Percentiles rank a stretch among this genome's conserved stretches.
Evolutionary conservation across 2,888 invertebrate species (phyloP).

Genomic region (Tetheella fluctuosa): DNA sequence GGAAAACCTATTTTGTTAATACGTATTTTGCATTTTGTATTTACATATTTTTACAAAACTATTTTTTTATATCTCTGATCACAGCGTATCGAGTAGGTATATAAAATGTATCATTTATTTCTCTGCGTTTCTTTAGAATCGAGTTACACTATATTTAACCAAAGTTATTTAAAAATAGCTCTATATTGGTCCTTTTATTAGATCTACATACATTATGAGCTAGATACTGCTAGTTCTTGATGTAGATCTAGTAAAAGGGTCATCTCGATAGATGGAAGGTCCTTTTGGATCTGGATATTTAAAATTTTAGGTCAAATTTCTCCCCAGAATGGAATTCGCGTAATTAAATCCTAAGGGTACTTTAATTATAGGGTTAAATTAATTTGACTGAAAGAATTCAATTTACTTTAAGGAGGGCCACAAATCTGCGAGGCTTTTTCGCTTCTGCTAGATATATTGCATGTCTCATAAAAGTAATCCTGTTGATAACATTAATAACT

Average conservation of each 20-base stretch:
- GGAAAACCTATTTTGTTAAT: too few species aligned
- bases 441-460: conserved; percentile 8
- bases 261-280: not conserved
- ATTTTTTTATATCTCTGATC: too few species aligned
- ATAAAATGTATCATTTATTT: not conserved
- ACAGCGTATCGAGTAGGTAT: too few species aligned
- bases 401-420: conserved; percentile 14
- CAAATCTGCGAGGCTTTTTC: conserved; percentile 23
- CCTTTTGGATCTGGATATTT: conserved; percentile 9
- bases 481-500: not conserved
- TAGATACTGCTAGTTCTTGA: not conserved
- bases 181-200: too few species aligned
- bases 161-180: not conserved
- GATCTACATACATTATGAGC: too few species aligned
- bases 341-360: conserved; percentile 7
- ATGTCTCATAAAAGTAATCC: not conserved
- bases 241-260: not conserved
- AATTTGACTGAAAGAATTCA: conserved; percentile 11
- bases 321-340: conserved; percentile 5
- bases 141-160: not conserved
- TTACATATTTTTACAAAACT: too few species aligned
- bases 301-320: conserved; percentile 1
- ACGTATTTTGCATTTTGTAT: too few species aligned
- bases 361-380: conserved; percentile 3
- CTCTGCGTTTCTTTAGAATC: not conserved